Evolutionary conservation across 1,140 invertebrate genomes (phyloP), one percentile per base, ranked within the genome.

Genomic region (Cyrtorhinus lividipennis): DNA sequence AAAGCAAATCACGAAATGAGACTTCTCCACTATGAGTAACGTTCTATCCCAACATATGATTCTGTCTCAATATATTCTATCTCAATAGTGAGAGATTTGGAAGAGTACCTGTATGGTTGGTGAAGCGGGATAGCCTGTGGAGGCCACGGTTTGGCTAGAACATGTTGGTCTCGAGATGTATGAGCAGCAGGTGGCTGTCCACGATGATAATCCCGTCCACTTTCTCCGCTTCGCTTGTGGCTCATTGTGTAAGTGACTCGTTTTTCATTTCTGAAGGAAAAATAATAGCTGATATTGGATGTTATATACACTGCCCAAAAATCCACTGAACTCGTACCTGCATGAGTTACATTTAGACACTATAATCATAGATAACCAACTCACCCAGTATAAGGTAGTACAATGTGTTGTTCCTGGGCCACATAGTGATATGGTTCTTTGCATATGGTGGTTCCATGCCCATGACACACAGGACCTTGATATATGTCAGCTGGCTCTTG

Each of bases 121-220:
- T 81, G 78, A 56, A 78, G 73, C 38, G 76, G 75, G 66, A 80
- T 79, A 12, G 78, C 72, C 62, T 81, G 79, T 23, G 79, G 74
- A 69, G 78, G 78, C 66, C 79, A 80, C 45, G 76, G 70, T 59
- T 66, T 64, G 67, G 73, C 59, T 25, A 77, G 67, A 23, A 76
- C 66, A 68, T 78, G 77, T 59, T 76, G 74, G 62, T 76, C 75
- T 30, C 77, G 68, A 25, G 73, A 77, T 10, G 80, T 78, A 68
- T 83, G 82, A 24, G 82, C 82, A 53, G 78, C 80, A 30, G 81
- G 82, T 56, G 81, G 82, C 70, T 83, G 81, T 26, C 81, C 75
- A 27, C 67, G 63, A 61, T 70, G 68, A 60, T 65, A 67, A 2
- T 68, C 65, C 46, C 66, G 61, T 22, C 48, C 48, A 45, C 65